These are phyloP conservation scores for Melanostigma gelatinosum DNA, from an alignment of 2,113 vertebrate genomes.

Conservation along the genomic window DNA sequence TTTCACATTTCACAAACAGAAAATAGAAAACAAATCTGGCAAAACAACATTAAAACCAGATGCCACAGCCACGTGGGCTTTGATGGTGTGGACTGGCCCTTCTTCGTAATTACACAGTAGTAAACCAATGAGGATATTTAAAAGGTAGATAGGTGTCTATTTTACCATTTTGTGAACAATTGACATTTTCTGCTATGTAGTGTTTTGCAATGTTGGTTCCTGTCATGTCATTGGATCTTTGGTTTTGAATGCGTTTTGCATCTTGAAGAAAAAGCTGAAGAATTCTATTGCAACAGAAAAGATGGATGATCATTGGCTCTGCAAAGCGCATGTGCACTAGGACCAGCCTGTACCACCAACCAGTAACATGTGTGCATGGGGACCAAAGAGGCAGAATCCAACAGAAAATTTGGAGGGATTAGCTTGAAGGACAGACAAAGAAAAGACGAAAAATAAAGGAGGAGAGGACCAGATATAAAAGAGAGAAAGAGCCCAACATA, in stretches of 20 bases:
- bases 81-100: constrained; percentile 18
- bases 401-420: constrained; percentile 56
- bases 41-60: constrained; percentile 16
- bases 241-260: neutral
- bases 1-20: neutral
- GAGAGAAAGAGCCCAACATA: constrained; percentile 39
- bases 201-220: neutral
- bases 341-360: neutral
- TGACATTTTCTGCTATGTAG: neutral
- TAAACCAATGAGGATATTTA: neutral
- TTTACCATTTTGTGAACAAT: neutral
- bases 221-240: neutral
- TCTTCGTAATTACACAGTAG: neutral
- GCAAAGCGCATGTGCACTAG: constrained; percentile 33
- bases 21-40: neutral
- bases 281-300: neutral
- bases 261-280: neutral
- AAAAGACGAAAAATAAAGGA: constrained; percentile 42
- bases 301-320: constrained; percentile 23
- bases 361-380: constrained; percentile 24
- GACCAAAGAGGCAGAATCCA: constrained; percentile 38
- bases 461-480: constrained; percentile 25
- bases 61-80: constrained; percentile 18
- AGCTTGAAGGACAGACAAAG: constrained; percentile 37
- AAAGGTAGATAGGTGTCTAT: neutral